Percentiles rank a stretch among this genome's conserved stretches.
These are phyloP conservation scores for Mandrillus leucophaeus DNA, from an alignment of 2,113 vertebrate species.

Conservation along the genomic window DNA sequence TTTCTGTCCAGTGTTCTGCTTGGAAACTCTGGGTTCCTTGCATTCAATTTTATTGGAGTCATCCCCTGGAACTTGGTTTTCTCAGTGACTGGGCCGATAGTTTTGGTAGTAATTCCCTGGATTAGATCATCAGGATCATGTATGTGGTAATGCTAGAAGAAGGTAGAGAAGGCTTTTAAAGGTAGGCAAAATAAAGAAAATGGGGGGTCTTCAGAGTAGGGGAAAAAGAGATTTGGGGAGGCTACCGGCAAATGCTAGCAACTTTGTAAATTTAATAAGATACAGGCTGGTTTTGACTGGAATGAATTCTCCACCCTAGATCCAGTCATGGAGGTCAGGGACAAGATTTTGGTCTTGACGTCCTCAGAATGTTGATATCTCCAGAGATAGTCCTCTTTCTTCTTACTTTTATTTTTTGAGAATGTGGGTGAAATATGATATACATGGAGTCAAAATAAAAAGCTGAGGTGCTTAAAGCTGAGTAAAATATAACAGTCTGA, in stretches of 20 bases:
- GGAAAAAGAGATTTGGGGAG: background rate
- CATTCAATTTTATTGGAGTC: background rate
- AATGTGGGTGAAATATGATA: background rate
- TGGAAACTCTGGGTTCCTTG: background rate
- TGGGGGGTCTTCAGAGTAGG: background rate
- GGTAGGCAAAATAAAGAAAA: background rate
- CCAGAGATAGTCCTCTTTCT: background rate
- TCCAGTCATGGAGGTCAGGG: background rate
- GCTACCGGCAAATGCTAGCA: background rate
- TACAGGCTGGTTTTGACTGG: background rate
- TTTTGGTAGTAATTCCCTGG: background rate
- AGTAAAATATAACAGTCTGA: background rate
- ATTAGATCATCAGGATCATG: fast-evolving
- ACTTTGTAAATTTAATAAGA: background rate
- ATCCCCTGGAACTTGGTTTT: background rate
- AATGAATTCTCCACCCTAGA: background rate
- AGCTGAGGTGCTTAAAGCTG: background rate
- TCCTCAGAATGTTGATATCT: background rate
- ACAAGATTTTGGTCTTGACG: background rate
- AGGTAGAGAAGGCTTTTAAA: background rate
- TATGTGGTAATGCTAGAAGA: background rate
- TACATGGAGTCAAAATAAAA: background rate
- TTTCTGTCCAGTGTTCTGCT: background rate
- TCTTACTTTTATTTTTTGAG: background rate
- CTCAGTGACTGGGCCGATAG: background rate